Base-by-base conservation (phyloP, 2,113 vertebrate species). In the Corythoichthys haematopterus region DNA sequence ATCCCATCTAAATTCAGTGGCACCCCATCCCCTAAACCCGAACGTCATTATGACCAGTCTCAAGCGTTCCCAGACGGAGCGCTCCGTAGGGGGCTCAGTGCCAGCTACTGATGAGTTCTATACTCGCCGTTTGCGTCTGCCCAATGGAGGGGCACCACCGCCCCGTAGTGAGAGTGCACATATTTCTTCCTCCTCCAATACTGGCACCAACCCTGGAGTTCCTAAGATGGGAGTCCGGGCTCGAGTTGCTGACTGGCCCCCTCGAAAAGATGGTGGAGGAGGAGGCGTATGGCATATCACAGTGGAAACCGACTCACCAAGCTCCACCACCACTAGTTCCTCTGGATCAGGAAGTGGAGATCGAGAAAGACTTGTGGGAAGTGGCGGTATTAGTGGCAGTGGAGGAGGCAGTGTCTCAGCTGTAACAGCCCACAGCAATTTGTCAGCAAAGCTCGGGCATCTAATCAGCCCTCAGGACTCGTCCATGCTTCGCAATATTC, bases 211-310 rank as follows among this genome's bases (percentile, higher is more conserved):
- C 33, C 97, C 97, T 0, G 94, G 94, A n/a, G 97, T 99, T 70
- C 97, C 97, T 45, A 98, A 98, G 81, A 99, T 99, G 97, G 97
- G 97, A 8, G 97, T 99, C 16, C 92, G 97, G 77, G 97, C 97
- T 74, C 92, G 97, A 51, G 97, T 99, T 75, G 97, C 97, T 0
- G 97, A 99, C 67, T 99, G 97, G 97, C 97, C 97, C 4, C 97
- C 97, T 0, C 92, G 96, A 78, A 99, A 98, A 88, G 97, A 99
- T 65, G 90, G 93, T 70, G 87, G 85, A 65, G 87, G 86, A 2
- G 88, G 88, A 0, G 84, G 87, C n/a, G 76, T 93, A 48, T 93
- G 92, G 92, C 92, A 93, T 61, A 91, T 93, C 56, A 93, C 91
- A 0, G 90, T 93, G 71, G 92, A 93, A 77, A 90, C 91, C 0